These are phyloP conservation scores for Andrena dorsata DNA, from an alignment of 2,888 invertebrate species.

Conservation along the genomic window DNA sequence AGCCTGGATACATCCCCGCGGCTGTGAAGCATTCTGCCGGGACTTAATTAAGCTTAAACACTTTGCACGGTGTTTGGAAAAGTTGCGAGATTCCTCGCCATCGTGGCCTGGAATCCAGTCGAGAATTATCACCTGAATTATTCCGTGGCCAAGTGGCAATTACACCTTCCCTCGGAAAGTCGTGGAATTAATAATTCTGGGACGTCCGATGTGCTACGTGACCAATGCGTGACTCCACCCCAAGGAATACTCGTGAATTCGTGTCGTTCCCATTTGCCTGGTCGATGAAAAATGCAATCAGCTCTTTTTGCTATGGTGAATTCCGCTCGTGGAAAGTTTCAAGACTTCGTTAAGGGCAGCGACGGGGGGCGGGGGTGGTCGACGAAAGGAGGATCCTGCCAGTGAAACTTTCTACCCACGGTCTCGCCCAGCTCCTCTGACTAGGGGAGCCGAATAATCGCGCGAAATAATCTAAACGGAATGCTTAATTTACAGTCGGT, in stretches of 20 bases:
- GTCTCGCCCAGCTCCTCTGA: not conserved
- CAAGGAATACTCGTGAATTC: too few relatives aligned
- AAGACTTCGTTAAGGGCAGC: conserved; percentile 60
- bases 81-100: not conserved
- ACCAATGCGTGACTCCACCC: not conserved
- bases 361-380: not conserved
- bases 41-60: conserved; percentile 11
- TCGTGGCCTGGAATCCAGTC: not conserved
- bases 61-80: not conserved
- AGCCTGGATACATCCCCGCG: not conserved
- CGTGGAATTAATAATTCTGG: conserved; percentile 24
- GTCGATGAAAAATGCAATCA: conserved; percentile 63
- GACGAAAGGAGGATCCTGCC: conserved; percentile 31
- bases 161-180: not conserved
- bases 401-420: conserved; percentile 57
- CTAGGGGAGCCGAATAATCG: conserved; percentile 57
- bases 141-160: not conserved
- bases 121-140: conserved; percentile 2
- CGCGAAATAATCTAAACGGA: conserved; percentile 72
- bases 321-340: conserved; percentile 55
- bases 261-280: not conserved
- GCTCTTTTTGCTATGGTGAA: conserved; percentile 49
- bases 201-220: conserved; percentile 8
- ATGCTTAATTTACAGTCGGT: conserved; percentile 56
- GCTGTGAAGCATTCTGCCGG: not conserved